A percentile compares a stretch with the other conserved stretches of the same genome.
Evolutionary conservation across 2,113 vertebrate species (phyloP).

Genomic region (Cephalopholis sonnerati): DNA sequence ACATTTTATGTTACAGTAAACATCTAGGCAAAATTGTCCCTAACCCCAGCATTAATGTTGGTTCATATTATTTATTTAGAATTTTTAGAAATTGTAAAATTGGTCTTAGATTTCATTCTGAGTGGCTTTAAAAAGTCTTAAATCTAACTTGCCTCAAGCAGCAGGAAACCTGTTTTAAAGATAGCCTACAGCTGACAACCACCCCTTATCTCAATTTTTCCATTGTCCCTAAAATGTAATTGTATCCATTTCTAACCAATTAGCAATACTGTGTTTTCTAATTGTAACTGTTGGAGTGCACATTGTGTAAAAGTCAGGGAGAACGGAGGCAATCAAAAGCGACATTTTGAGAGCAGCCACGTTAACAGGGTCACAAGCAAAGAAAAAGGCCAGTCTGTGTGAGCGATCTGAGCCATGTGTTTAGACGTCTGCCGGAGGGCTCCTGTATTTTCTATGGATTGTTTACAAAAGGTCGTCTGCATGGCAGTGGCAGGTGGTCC

Average conservation of each 20-base stretch:
- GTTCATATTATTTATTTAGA: no score
- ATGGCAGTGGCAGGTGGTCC: conserved; percentile 66
- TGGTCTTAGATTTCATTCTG: no score
- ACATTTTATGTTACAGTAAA: no score
- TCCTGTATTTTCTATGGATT: conserved; percentile 28
- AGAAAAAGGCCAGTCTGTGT: conserved; percentile 37
- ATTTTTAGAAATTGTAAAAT: no score
- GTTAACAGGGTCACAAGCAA: conserved; percentile 32
- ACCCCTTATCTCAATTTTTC: neutral
- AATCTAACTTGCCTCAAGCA: no score
- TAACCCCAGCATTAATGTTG: no score
- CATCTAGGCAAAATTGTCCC: no score
- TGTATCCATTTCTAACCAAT: neutral
- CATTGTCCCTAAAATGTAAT: neutral
- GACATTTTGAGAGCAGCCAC: conserved; percentile 41
- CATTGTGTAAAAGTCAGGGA: conserved; percentile 13
- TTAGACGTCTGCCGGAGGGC: conserved; percentile 38
- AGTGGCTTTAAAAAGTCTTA: no score
- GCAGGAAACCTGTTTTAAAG: neutral
- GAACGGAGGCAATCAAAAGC: conserved; percentile 25
- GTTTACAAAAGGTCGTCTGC: conserved; percentile 44
- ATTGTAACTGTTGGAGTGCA: conserved; percentile 18
- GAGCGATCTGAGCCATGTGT: conserved; percentile 32
- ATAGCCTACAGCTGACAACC: no score
- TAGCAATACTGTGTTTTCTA: neutral